A percentile compares a stretch with the other conserved stretches of the same genome.
These are phyloP conservation scores for Cetonia aurata DNA, from an alignment of 2,888 invertebrate species.

Conservation along the genomic window DNA sequence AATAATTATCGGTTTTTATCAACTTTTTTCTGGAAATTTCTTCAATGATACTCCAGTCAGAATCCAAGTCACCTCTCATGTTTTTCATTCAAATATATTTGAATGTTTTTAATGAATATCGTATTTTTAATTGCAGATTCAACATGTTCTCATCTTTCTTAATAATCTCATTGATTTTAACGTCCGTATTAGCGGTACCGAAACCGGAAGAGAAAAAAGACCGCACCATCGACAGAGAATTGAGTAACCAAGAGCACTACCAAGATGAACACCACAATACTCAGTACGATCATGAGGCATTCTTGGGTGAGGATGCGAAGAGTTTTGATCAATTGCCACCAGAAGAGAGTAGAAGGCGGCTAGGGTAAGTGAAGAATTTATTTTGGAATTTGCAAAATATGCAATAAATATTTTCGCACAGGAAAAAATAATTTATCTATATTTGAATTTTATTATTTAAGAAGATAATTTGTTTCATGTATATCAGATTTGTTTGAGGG, in stretches of 20 bases:
- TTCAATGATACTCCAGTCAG: not conserved
- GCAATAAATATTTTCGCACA: not conserved
- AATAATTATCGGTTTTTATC: not conserved
- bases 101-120: conserved; percentile 6
- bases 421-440: conserved; percentile 4
- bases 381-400: conserved; percentile 8
- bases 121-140: not conserved
- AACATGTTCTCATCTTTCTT: conserved; percentile 23
- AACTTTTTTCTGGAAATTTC: conserved; percentile 23
- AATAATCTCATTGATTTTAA: conserved; percentile 26
- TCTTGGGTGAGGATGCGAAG: conserved; percentile 93
- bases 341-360: conserved; percentile 92
- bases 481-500: not conserved
- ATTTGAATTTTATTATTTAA: not conserved
- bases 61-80: too few species aligned
- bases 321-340: conserved; percentile 94
- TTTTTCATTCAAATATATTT: too few species aligned
- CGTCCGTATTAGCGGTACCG: conserved; percentile 71
- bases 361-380: conserved; percentile 73
- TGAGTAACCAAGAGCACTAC: conserved; percentile 85
- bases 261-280: conserved; percentile 85
- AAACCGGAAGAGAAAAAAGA: conserved; percentile 78
- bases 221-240: conserved; percentile 75
- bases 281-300: conserved; percentile 97
- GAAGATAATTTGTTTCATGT: not conserved